Evolutionary conservation across 2,113 vertebrate species (phyloP).

Genomic region (Talpa occidentalis): DNA sequence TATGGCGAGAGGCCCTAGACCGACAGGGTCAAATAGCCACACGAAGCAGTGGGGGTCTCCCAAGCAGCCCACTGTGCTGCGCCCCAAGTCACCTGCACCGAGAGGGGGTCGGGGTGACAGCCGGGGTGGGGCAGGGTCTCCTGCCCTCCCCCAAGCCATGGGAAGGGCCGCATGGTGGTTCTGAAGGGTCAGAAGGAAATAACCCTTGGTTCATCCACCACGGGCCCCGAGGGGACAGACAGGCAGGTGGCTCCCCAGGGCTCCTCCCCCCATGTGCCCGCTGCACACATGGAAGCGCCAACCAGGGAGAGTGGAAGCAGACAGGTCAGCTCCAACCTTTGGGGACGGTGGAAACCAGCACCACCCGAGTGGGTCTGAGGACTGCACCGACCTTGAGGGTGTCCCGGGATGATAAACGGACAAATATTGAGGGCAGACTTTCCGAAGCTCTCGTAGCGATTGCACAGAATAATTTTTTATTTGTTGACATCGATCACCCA

Average conservation of each 20-base stretch:
- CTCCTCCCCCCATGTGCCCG: too few relatives aligned
- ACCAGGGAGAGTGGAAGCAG: accelerated
- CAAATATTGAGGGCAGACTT: accelerated
- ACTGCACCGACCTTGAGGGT: too few relatives aligned
- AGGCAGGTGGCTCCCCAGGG: accelerated
- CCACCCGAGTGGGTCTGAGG: neutral
- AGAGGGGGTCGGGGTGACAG: neutral
- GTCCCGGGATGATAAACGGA: accelerated
- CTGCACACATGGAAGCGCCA: neutral
- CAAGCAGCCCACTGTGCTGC: neutral
- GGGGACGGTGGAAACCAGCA: neutral
- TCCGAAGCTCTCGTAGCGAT: neutral
- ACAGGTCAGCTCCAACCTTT: too few relatives aligned
- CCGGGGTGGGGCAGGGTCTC: neutral
- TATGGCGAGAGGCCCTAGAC: neutral
- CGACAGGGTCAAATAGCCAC: too few relatives aligned
- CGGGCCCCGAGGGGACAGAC: too few relatives aligned
- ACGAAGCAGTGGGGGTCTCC: too few relatives aligned
- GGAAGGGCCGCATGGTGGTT: too few relatives aligned
- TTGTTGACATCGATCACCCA: neutral
- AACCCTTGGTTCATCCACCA: too few relatives aligned
- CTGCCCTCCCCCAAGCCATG: neutral
- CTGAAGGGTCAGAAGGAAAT: neutral
- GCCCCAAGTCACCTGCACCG: neutral
- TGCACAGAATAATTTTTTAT: neutral